phyloP scores from a whole-genome alignment of 2,797 vertebrate species.

The Decapterus maruadsi region DNA sequence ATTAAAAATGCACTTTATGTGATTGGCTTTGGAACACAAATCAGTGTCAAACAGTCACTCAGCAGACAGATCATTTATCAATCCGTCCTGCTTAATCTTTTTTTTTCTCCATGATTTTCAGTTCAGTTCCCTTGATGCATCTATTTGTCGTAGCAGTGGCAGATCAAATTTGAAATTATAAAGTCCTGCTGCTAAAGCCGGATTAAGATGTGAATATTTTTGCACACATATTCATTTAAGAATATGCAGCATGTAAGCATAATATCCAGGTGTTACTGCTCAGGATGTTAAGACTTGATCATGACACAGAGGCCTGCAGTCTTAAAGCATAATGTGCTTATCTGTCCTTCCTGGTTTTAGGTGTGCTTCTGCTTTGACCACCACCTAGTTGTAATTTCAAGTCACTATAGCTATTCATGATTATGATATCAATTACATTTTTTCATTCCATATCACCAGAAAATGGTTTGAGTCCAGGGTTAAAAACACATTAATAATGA shows the following conservation, averaged over 20 bases:
- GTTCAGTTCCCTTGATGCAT: slow-evolving; percentile 5
- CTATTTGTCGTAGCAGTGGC: not conserved
- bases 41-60: slow-evolving; percentile 43
- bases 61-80: slow-evolving; percentile 40
- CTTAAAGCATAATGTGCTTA: not conserved
- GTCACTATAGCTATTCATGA: too few relatives aligned
- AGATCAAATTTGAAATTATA: slow-evolving; percentile 11
- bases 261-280: not conserved
- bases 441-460: too few relatives aligned
- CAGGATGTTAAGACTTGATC: not conserved
- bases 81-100: slow-evolving; percentile 39
- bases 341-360: not conserved
- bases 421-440: too few relatives aligned
- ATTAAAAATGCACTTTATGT: slow-evolving; percentile 62
- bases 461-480: too few relatives aligned
- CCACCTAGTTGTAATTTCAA: not conserved
- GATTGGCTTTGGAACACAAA: slow-evolving; percentile 57
- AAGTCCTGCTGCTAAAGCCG: not conserved
- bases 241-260: not conserved
- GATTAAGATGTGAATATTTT: not conserved
- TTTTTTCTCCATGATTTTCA: slow-evolving; percentile 19
- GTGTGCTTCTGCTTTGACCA: not conserved
- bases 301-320: too few relatives aligned
- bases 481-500: too few relatives aligned
- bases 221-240: not conserved